These are phyloP conservation scores for Linyphia triangularis DNA, from an alignment of 2,888 invertebrate genomes.

Conservation along the genomic window DNA sequence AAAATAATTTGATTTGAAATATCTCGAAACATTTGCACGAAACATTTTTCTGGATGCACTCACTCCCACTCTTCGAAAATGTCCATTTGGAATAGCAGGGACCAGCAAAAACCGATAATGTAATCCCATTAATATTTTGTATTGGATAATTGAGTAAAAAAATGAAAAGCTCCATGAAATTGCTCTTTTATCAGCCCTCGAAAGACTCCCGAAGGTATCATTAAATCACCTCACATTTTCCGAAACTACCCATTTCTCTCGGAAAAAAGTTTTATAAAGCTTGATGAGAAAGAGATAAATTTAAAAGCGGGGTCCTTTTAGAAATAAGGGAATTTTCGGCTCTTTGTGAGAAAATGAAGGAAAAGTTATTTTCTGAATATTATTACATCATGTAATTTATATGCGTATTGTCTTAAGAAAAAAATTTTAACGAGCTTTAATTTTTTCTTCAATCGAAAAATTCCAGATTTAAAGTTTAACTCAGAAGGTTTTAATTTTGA, in stretches of 20 bases:
- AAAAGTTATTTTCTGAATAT: background rate
- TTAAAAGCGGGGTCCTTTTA: background rate
- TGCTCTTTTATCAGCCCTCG: background rate
- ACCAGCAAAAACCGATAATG: constrained; percentile 16
- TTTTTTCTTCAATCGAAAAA: too few species aligned
- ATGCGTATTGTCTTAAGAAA: too few species aligned
- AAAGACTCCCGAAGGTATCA: constrained; percentile 1
- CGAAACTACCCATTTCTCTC: background rate
- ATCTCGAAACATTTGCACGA: background rate
- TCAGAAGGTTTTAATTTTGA: too few species aligned
- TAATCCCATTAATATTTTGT: constrained; percentile 8
- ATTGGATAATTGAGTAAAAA: constrained; percentile 1
- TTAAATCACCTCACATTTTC: constrained; percentile 3
- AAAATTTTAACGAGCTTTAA: too few species aligned
- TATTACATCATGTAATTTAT: too few species aligned
- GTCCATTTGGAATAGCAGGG: background rate
- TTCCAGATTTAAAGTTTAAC: too few species aligned
- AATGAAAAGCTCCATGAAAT: background rate
- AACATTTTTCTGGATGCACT: background rate
- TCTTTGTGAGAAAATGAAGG: background rate
- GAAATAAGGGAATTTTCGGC: background rate
- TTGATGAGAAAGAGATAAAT: background rate
- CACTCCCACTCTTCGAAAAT: background rate
- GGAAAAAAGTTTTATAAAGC: background rate
- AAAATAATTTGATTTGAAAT: background rate